Evolutionary conservation across 2,797 vertebrate species (phyloP), one percentile per base, ranked within the genome.

Genomic region (Urosaurus nigricauda): DNA sequence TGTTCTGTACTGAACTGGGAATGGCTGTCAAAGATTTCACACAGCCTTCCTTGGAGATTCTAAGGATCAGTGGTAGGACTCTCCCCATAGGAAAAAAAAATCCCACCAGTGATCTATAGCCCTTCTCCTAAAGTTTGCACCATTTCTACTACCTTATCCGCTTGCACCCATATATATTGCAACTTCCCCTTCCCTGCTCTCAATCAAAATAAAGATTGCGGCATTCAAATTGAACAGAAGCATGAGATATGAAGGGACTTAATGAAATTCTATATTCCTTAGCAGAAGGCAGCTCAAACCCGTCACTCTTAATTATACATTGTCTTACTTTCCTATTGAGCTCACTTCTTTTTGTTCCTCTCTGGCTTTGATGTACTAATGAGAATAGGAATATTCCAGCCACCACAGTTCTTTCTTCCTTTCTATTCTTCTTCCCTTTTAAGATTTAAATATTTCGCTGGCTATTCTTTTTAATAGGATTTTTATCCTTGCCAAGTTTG

Each of bases 241-340:
- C 17, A 47, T 35, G 35, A 88, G 58, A 83, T 40, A 83, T 40
- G 24, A 53, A 83, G 75, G 43, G 19, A 51, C 32, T 32, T 63
- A 85, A 83, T 21, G 11, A 14, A 77, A 85, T 77, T 43, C n/a
- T 83, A 65, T 77, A 83, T 75, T 65, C 43, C 37, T 51, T 88
- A 75, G 32, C 16, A 37, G 40, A 83, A 79, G 32, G 40, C 58
- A 37, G 75, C 58, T 83, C 43, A 83, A n/a, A 35, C 32, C 21
- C 35, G 26, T 68, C 65, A 3, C 43, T 29, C 79, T n/a, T 83
- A 88, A 83, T 83, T 56, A 32, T 47, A 68, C 58, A 3, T 78
- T 68, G 21, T 77, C 73, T 83, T 83, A 88, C 79, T 65, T 83
- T 77, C 71, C 77, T 51, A 75, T 37, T 77, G 87, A 83, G 73